Evolutionary conservation across 2,888 invertebrate genomes (phyloP).

Genomic region (Drosophila merina): DNA sequence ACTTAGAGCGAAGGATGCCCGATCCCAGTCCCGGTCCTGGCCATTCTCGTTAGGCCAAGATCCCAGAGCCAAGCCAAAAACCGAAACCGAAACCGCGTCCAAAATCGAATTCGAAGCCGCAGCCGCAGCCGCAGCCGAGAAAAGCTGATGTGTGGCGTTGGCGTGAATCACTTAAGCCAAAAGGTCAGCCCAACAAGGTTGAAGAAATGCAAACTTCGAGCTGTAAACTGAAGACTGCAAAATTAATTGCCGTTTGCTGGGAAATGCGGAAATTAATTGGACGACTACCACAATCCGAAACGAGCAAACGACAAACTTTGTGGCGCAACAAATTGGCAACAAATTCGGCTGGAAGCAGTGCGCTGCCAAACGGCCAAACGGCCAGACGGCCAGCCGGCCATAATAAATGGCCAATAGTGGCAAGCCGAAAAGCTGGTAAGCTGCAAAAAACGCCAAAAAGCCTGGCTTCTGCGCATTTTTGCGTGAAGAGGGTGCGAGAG

Average conservation of each 20-base stretch:
- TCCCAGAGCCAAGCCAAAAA: constrained; percentile 6
- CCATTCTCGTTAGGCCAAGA: constrained; percentile 42
- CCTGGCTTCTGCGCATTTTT: constrained; percentile 80
- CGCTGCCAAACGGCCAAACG: constrained; percentile 13
- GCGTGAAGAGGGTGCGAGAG: constrained; percentile 60
- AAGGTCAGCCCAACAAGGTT: constrained; percentile 78
- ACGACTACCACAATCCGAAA: constrained; percentile 49
- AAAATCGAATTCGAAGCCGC: constrained; percentile 4
- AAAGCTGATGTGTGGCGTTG: constrained; percentile 64
- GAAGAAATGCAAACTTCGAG: constrained; percentile 72
- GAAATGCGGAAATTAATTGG: constrained; percentile 80
- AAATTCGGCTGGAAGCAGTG: constrained; percentile 59
- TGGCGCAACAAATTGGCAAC: constrained; percentile 75
- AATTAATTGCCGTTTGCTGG: constrained; percentile 77
- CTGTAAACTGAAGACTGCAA: constrained; percentile 57
- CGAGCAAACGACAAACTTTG: constrained; percentile 46
- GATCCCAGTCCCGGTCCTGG: constrained; percentile 1
- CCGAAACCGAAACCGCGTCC: neutral
- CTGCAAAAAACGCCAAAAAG: constrained; percentile 42
- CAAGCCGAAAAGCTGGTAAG: constrained; percentile 3
- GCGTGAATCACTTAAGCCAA: constrained; percentile 78
- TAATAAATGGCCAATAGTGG: constrained; percentile 71
- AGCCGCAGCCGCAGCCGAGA: constrained; percentile 3
- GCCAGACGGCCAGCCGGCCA: constrained; percentile 42
- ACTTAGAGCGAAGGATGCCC: constrained; percentile 60